phyloP scores from a whole-genome alignment of 2,113 vertebrate genomes.

The Perognathus longimembris region DNA sequence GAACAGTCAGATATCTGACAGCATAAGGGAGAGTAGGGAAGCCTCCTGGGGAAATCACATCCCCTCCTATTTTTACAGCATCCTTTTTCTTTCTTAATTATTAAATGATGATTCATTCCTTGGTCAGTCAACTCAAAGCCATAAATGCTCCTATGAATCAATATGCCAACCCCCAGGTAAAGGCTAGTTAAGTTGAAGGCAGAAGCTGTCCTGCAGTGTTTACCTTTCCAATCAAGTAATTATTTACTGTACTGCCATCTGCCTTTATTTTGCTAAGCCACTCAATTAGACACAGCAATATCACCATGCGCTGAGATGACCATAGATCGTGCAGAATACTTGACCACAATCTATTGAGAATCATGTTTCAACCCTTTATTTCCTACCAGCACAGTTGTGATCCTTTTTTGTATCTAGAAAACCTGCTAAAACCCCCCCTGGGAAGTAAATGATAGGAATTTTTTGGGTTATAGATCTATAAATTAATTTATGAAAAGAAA shows the following conservation, averaged over 20 bases:
- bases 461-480: constrained; percentile 46
- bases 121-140: constrained; percentile 65
- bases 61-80: neutral
- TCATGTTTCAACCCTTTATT: constrained; percentile 58
- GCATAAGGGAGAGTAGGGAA: constrained; percentile 16
- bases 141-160: constrained; percentile 52
- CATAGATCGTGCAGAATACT: constrained; percentile 61
- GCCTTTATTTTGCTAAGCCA: constrained; percentile 71
- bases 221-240: constrained; percentile 55
- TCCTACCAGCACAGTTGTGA: constrained; percentile 65
- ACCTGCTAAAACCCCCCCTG: constrained; percentile 60
- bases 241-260: constrained; percentile 69
- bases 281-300: constrained; percentile 57
- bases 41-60: neutral
- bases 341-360: neutral
- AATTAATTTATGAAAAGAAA: constrained; percentile 73
- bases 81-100: constrained; percentile 68
- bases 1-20: constrained; percentile 27
- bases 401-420: constrained; percentile 54
- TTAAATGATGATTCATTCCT: constrained; percentile 63
- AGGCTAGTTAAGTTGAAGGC: constrained; percentile 52
- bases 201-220: constrained; percentile 60
- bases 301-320: constrained; percentile 34
- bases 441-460: constrained; percentile 63
- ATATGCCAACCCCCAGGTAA: neutral